Conservation (phyloP, 2,888 invertebrate species). For the Chymomyza amoena region DNA sequence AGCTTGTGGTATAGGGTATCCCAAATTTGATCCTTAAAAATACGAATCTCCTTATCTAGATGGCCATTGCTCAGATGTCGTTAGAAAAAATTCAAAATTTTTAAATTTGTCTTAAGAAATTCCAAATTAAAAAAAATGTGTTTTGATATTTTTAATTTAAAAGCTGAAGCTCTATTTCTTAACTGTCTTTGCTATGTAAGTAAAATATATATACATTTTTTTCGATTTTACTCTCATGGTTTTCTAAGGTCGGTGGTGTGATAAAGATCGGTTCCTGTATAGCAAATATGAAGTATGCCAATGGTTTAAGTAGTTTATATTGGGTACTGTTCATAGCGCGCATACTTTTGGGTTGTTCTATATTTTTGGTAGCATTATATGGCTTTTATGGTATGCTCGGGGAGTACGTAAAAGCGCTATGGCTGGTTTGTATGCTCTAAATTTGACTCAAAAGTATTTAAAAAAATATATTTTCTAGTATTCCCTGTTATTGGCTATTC, state of each 20-base stretch:
- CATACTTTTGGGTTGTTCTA: not conserved
- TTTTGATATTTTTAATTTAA: constrained; percentile 7
- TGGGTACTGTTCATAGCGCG: not conserved
- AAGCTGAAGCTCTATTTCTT: constrained; percentile 6
- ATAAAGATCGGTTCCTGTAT: constrained; percentile 2
- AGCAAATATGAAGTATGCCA: constrained; percentile 12
- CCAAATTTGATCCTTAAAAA: too few relatives aligned
- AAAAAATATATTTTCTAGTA: not conserved
- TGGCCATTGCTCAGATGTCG: not conserved
- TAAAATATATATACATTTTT: not conserved
- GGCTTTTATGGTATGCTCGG: constrained; percentile 7
- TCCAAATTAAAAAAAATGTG: constrained; percentile 7
- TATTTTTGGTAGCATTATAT: not conserved
- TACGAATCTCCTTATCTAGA: not conserved
- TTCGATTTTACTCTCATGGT: not conserved
- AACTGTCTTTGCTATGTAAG: constrained; percentile 9
- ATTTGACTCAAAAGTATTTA: not conserved
- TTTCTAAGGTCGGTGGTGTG: constrained; percentile 1
- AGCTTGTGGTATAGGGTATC: too few relatives aligned
- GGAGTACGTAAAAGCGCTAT: not conserved
- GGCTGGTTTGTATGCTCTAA: constrained; percentile 1
- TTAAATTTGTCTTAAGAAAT: not conserved
- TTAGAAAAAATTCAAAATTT: not conserved
- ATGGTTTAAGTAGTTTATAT: not conserved
- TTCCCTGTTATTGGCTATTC: not conserved